A percentile compares a stretch with the other conserved stretches of the same genome.
Conservation (phyloP, 1,140 invertebrate species). For the Ceratina calcarata region DNA sequence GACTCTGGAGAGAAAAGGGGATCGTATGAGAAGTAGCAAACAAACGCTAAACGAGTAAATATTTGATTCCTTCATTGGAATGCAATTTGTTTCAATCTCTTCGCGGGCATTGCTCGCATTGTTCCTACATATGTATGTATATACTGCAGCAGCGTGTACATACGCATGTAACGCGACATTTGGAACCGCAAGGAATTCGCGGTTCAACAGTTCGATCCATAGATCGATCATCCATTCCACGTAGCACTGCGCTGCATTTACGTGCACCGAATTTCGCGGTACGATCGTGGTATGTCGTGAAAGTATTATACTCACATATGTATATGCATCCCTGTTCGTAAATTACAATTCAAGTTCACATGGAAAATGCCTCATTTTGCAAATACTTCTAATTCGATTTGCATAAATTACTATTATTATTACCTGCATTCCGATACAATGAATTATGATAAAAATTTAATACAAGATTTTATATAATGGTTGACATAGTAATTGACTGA, state of each 20-base stretch:
- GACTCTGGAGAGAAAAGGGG: too few species aligned
- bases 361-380: too few species aligned
- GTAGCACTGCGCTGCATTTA: slow-evolving; percentile 26
- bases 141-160: neutral
- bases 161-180: slow-evolving; percentile 14
- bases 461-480: too few species aligned
- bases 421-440: too few species aligned
- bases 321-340: too few species aligned
- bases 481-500: too few species aligned
- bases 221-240: slow-evolving; percentile 48
- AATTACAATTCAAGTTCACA: too few species aligned
- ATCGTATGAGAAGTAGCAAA: neutral
- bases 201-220: slow-evolving; percentile 30
- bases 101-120: slow-evolving; percentile 26
- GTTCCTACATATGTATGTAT: neutral
- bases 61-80: slow-evolving; percentile 16
- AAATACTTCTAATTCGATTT: too few species aligned
- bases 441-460: too few species aligned
- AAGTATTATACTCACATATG: neutral
- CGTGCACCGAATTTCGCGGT: slow-evolving; percentile 51
- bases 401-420: too few species aligned
- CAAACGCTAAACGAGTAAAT: slow-evolving; percentile 1
- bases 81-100: slow-evolving; percentile 20
- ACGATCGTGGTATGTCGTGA: slow-evolving; percentile 30
- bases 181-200: slow-evolving; percentile 39